A percentile compares a stretch with the other conserved stretches of the same genome.
phyloP scores from a whole-genome alignment of 2,888 invertebrate species.

The Drosophila phalerata region DNA sequence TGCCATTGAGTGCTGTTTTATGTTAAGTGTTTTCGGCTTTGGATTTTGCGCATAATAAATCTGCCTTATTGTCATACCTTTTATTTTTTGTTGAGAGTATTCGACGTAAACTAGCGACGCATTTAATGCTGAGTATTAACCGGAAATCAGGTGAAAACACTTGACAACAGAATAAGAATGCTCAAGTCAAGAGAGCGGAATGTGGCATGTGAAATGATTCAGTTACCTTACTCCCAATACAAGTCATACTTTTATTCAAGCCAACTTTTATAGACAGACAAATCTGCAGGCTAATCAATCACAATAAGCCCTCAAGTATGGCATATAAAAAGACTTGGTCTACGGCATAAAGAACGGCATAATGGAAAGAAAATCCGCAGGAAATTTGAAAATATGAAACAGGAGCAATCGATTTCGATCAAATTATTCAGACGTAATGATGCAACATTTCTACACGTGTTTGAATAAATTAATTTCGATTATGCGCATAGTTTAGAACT shows the following conservation, averaged over 20 bases:
- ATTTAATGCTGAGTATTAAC: conserved; percentile 5
- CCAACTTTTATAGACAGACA: not conserved
- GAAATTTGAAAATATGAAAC: not conserved
- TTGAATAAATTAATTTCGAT: conserved; percentile 6
- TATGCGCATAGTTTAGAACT: conserved; percentile 9
- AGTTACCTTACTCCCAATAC: not conserved
- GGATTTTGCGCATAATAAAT: conserved; percentile 25
- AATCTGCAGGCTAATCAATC: conserved; percentile 14
- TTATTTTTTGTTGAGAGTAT: not conserved
- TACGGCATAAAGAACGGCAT: not conserved
- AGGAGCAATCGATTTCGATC: not conserved
- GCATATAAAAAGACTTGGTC: not conserved
- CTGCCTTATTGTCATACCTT: not conserved
- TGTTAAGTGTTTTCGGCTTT: conserved; percentile 44
- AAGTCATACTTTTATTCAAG: not conserved
- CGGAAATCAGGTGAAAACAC: conserved; percentile 11
- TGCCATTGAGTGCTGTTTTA: conserved; percentile 1
- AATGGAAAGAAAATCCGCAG: not conserved
- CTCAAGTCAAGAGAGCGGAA: not conserved
- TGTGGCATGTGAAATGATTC: not conserved
- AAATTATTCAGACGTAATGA: conserved; percentile 9
- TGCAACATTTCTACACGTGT: not conserved
- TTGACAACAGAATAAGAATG: conserved; percentile 6
- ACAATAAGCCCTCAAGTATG: not conserved
- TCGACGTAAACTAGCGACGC: not conserved